Base-by-base conservation (phyloP, 1,140 invertebrate genomes). In the Aricia agestis region DNA sequence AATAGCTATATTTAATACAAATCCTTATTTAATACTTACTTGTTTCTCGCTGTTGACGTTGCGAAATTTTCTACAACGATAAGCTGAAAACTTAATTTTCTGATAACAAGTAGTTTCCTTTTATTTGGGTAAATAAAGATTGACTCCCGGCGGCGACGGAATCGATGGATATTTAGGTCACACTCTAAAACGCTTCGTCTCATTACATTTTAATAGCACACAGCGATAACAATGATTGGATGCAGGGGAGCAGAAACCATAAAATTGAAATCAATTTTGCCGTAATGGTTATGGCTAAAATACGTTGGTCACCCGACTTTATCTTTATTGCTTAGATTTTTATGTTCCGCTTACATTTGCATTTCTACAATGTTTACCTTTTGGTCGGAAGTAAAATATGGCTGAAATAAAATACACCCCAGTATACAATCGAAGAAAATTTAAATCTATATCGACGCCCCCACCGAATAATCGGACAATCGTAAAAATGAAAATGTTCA, bases 251-350 rank as follows among this genome's bases (percentile, higher is more conserved):
- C 86, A 87, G 82, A 87, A 84, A 87, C 86, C 83, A 89, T 91
- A 89, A 91, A 91, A 89, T 87, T 86, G 85, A 91, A 91, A 91
- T 91, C 87, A 91, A 91, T 89, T 89, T 88, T 80, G 78, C 80
- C 80, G 83, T 87, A 89, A 89, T 25, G 87, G 85, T 88, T 89
- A 91, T 87, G 79, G 84, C 80, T 91, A 87, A 91, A 91, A 89
- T 79, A 83, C 82, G 78, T 82, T 81, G 81, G 84, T 80, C 83
- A 82, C 80, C 72, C 73, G 80, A 79, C 80, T 82, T 84, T 84
- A 84, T 85, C 82, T 87, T 82, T 84, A 81, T 84, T 80, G 72
- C 76, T 68, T 73, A 72, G 68, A 69, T 76, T 73, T 79, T 74
- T 76, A 76, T 77, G 68, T 74, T 72, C 63, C 45, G 70, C 69